Evolutionary conservation across 2,113 vertebrate species (phyloP).

Genomic region (Stomatorhinus ivindoensis): DNA sequence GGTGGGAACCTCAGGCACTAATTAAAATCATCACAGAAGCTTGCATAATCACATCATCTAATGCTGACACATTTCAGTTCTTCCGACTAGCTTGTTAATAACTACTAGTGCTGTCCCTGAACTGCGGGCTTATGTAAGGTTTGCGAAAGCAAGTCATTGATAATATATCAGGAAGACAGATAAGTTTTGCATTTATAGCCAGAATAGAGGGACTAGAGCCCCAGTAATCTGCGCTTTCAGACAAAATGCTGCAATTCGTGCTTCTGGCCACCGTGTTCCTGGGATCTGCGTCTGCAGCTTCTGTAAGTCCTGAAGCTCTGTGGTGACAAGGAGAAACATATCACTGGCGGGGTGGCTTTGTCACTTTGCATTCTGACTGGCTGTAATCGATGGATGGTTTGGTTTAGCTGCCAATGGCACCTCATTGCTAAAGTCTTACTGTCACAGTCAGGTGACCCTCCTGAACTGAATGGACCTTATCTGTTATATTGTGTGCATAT

Average conservation of each 20-base stretch:
- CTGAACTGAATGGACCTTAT: background rate
- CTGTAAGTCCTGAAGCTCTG: slow-evolving; percentile 44
- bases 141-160: background rate
- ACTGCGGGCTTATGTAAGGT: background rate
- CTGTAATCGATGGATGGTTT: background rate
- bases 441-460: background rate
- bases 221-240: background rate
- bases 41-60: background rate
- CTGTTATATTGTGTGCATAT: background rate
- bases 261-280: slow-evolving; percentile 52
- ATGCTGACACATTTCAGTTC: background rate
- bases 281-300: slow-evolving; percentile 45
- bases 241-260: slow-evolving; percentile 46
- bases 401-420: background rate
- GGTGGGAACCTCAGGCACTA: background rate
- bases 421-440: background rate
- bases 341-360: background rate
- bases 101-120: background rate
- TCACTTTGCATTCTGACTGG: background rate
- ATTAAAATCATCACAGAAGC: background rate
- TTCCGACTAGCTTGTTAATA: background rate
- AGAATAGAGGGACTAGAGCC: background rate
- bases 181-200: slow-evolving; percentile 37
- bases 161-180: slow-evolving; percentile 10
- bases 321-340: background rate